These are phyloP conservation scores for Eremophila alpestris DNA, from an alignment of 2,797 vertebrate genomes.

Conservation along the genomic window DNA sequence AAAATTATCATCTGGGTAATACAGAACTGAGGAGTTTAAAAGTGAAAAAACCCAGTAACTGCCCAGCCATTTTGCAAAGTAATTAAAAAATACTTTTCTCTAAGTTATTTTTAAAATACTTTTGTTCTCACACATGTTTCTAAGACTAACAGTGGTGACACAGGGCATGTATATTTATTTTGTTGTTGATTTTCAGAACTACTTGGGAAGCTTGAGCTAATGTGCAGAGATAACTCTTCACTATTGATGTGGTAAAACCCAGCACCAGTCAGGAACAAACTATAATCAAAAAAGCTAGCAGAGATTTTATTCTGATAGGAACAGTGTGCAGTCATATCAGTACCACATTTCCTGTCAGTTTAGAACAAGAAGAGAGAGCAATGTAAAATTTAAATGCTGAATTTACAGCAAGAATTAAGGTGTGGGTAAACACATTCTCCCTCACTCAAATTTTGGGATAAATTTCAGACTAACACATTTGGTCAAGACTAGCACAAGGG, in stretches of 20 bases:
- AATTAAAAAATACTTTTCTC: neutral
- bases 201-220: neutral
- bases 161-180: neutral
- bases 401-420: neutral
- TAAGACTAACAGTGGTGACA: neutral
- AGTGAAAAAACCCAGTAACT: neutral
- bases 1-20: neutral
- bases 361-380: neutral
- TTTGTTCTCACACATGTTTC: neutral
- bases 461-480: neutral
- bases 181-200: neutral
- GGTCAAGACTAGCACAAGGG: neutral
- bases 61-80: neutral
- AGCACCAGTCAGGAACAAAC: neutral
- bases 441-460: neutral
- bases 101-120: neutral
- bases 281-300: neutral
- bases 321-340: neutral
- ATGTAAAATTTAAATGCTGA: neutral
- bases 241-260: neutral
- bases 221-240: neutral
- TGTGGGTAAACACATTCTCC: neutral
- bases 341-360: neutral
- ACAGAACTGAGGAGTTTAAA: neutral
- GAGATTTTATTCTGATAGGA: neutral